Evolutionary conservation across 1,140 invertebrate species (phyloP).

Genomic region (Polyergus mexicanus): DNA sequence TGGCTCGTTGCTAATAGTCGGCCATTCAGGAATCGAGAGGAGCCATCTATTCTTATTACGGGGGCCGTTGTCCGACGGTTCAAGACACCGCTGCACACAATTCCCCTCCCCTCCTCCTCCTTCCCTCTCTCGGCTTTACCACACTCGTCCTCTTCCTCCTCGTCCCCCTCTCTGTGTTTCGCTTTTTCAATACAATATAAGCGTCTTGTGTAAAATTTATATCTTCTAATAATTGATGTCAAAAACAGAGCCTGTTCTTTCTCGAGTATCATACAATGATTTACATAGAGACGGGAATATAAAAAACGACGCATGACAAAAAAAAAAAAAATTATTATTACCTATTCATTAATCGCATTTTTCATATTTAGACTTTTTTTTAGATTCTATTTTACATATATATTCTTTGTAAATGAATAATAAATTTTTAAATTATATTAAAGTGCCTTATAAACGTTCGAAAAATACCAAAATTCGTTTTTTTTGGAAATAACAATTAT

Average conservation of each 20-base stretch:
- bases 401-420: background rate
- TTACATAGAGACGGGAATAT: background rate
- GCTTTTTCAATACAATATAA: slow-evolving; percentile 52
- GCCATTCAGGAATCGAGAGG: slow-evolving; percentile 76
- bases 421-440: background rate
- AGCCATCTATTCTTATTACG: slow-evolving; percentile 78
- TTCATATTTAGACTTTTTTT: too few relatives aligned
- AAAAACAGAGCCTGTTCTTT: background rate
- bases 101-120: background rate
- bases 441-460: background rate
- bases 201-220: background rate
- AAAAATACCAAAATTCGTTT: background rate
- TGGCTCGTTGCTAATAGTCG: slow-evolving; percentile 76
- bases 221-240: slow-evolving; percentile 5
- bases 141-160: slow-evolving; percentile 2
- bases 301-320: background rate
- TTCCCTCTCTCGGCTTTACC: background rate
- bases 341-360: slow-evolving; percentile 4
- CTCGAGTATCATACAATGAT: background rate
- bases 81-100: slow-evolving; percentile 66
- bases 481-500: background rate
- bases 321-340: too few relatives aligned
- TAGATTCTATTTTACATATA: too few relatives aligned
- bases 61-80: slow-evolving; percentile 71
- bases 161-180: background rate